Evolutionary conservation across 2,888 invertebrate species (phyloP).

Genomic region (Stenotaenia linearis): DNA sequence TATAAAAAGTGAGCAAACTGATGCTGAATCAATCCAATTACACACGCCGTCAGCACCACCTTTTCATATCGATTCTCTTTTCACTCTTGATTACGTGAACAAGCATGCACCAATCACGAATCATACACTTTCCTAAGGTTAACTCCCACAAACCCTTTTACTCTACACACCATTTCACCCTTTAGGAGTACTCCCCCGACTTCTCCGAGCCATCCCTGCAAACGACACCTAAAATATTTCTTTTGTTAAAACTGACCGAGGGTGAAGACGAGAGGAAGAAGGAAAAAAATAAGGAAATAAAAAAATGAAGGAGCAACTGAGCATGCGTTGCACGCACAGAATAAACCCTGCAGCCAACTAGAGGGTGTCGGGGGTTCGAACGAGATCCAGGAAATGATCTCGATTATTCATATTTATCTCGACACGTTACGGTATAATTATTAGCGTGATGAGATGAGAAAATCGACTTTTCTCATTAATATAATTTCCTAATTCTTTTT

Average conservation of each 20-base stretch:
- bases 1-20: background rate
- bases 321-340: background rate
- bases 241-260: background rate
- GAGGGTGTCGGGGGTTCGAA: background rate
- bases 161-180: no score
- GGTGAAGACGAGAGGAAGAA: no score
- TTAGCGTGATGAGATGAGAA: background rate
- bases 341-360: background rate
- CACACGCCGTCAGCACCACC: background rate
- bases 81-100: background rate
- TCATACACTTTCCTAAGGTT: background rate
- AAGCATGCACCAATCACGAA: background rate
- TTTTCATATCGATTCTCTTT: background rate
- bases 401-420: constrained; percentile 9
- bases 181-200: background rate
- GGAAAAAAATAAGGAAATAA: no score
- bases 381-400: constrained; percentile 2
- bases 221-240: background rate
- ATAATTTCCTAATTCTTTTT: no score
- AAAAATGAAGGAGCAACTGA: background rate
- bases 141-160: no score
- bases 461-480: background rate
- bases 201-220: background rate
- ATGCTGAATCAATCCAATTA: background rate
- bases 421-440: constrained; percentile 7